Percentiles rank a stretch among this genome's conserved stretches.
Evolutionary conservation across 2,797 vertebrate genomes (phyloP).

Genomic region (Pygocentrus nattereri): DNA sequence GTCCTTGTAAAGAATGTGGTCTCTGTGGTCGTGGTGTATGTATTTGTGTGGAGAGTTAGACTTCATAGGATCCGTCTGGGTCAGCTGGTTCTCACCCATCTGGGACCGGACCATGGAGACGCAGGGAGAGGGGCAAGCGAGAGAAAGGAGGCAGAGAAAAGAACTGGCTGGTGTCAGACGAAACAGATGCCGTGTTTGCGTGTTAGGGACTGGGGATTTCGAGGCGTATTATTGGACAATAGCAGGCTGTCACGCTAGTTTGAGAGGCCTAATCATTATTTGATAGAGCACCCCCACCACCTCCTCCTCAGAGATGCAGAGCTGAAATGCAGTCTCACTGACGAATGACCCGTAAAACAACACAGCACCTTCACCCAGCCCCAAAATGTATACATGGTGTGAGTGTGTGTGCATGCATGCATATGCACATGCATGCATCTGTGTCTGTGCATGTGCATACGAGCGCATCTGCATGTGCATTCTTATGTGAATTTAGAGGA

Average conservation of each 20-base stretch:
- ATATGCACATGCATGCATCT: background rate
- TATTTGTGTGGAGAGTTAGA: background rate
- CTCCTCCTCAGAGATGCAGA: slow-evolving; percentile 62
- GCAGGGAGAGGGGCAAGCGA: slow-evolving; percentile 48
- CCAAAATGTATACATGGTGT: slow-evolving; percentile 63
- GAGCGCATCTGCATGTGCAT: background rate
- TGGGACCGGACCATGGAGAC: slow-evolving; percentile 67
- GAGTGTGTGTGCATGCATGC: slow-evolving; percentile 12
- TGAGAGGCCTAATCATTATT: slow-evolving; percentile 84
- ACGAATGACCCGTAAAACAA: slow-evolving; percentile 65
- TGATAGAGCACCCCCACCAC: slow-evolving; percentile 77
- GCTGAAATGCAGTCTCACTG: slow-evolving; percentile 41
- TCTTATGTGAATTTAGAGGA: background rate
- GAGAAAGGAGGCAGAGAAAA: slow-evolving; percentile 59
- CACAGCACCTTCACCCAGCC: slow-evolving; percentile 57
- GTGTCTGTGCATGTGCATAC: background rate
- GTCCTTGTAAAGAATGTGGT: background rate
- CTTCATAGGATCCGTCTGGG: slow-evolving; percentile 49
- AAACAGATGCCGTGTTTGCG: slow-evolving; percentile 79
- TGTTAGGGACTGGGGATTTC: slow-evolving; percentile 68
- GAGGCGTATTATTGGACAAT: slow-evolving; percentile 78
- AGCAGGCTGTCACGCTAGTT: slow-evolving; percentile 81
- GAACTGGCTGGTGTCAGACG: slow-evolving; percentile 61
- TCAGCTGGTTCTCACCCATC: slow-evolving; percentile 68
- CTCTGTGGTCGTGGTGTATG: too few relatives aligned